These are phyloP conservation scores for Onthophagus taurus DNA, from an alignment of 1,140 invertebrate genomes.

Conservation along the genomic window DNA sequence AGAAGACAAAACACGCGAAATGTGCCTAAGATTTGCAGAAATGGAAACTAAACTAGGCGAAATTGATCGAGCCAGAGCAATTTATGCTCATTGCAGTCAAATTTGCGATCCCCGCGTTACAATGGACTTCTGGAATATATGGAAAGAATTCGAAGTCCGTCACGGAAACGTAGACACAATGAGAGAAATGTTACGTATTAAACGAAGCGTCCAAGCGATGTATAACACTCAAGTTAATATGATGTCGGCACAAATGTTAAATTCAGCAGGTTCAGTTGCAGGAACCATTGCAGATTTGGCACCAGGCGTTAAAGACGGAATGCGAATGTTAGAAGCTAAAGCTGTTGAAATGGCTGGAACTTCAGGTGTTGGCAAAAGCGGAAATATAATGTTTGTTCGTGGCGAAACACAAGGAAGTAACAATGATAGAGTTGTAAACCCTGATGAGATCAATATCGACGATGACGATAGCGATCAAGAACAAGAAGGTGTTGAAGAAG, in stretches of 20 bases:
- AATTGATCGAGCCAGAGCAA: slow-evolving; percentile 91
- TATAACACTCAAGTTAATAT: slow-evolving; percentile 96
- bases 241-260: slow-evolving; percentile 96
- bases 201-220: slow-evolving; percentile 92
- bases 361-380: slow-evolving; percentile 40
- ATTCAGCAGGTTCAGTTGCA: slow-evolving; percentile 53
- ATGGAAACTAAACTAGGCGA: slow-evolving; percentile 97
- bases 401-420: slow-evolving; percentile 73
- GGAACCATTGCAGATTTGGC: slow-evolving; percentile 57
- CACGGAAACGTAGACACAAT: slow-evolving; percentile 99
- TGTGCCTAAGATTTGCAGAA: slow-evolving; percentile 95
- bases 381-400: slow-evolving; percentile 73
- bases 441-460: slow-evolving; percentile 90
- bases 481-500: slow-evolving; percentile 52
- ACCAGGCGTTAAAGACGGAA: slow-evolving; percentile 68
- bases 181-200: slow-evolving; percentile 97
- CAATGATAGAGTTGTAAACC: slow-evolving; percentile 70
- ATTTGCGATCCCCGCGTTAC: slow-evolving; percentile 97
- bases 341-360: slow-evolving; percentile 57
- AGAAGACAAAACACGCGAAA: slow-evolving; percentile 87
- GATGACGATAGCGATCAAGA: slow-evolving; percentile 68
- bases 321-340: slow-evolving; percentile 80
- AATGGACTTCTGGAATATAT: slow-evolving; percentile 92
- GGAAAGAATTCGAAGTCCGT: slow-evolving; percentile 96
- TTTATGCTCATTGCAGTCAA: slow-evolving; percentile 97